phyloP scores from a whole-genome alignment of 2,797 vertebrate species.

The Anguilla megastoma region DNA sequence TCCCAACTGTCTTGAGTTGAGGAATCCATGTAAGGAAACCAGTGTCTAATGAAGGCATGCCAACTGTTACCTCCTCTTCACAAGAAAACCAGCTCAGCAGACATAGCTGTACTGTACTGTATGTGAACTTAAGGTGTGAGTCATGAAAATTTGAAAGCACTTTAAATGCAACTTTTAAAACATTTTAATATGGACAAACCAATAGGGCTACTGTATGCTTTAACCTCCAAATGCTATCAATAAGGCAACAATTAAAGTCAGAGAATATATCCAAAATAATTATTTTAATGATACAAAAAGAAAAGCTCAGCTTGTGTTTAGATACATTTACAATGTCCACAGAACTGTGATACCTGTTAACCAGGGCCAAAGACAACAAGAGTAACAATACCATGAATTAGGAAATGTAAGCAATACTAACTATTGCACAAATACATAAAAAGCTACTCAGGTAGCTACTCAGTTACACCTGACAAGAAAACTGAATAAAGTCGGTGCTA shows the following conservation, averaged over 20 bases:
- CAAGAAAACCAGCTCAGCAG: too few relatives aligned
- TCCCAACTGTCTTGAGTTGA: too few relatives aligned
- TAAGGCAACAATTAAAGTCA: neutral
- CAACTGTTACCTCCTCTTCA: too few relatives aligned
- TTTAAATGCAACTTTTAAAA: too few relatives aligned
- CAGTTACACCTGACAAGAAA: neutral
- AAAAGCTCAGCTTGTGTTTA: neutral
- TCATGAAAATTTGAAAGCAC: too few relatives aligned
- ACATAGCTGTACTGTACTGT: too few relatives aligned
- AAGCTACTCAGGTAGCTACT: neutral
- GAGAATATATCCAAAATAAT: neutral
- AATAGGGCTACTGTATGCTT: too few relatives aligned
- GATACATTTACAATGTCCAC: neutral
- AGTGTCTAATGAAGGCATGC: too few relatives aligned
- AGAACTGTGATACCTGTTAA: neutral
- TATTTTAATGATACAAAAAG: constrained; percentile 8
- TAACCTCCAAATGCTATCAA: neutral
- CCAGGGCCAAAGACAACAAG: neutral
- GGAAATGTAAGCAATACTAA: neutral
- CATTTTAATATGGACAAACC: too few relatives aligned
- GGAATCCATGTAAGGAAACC: too few relatives aligned
- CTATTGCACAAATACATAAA: neutral
- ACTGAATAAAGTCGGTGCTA: neutral
- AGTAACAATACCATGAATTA: neutral
- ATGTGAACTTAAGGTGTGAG: too few relatives aligned